phyloP scores from a whole-genome alignment of 2,888 invertebrate species.

The Chloroclysta siterata region DNA sequence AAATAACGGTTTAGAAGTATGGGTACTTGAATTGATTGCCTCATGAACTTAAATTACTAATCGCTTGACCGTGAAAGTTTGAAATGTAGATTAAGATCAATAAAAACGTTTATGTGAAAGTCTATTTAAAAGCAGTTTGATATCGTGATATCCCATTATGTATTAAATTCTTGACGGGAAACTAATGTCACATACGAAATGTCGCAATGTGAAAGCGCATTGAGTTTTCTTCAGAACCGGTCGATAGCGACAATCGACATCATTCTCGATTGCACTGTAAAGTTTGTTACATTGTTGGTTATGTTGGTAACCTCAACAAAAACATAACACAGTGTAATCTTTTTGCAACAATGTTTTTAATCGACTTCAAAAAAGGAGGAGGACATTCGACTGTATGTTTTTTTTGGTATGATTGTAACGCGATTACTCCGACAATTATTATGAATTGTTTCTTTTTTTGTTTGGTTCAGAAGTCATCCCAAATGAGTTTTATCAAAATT shows the following conservation, averaged over 20 bases:
- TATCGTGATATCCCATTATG: slow-evolving; percentile 28
- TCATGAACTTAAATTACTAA: slow-evolving; percentile 28
- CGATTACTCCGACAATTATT: too few relatives aligned
- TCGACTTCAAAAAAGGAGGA: too few relatives aligned
- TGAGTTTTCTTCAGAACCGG: slow-evolving; percentile 71
- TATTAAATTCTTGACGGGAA: slow-evolving; percentile 52
- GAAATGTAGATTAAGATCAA: slow-evolving; percentile 13
- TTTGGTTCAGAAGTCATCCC: too few relatives aligned
- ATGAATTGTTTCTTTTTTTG: too few relatives aligned
- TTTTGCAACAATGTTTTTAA: too few relatives aligned
- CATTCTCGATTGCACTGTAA: slow-evolving; percentile 18
- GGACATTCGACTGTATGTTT: too few relatives aligned
- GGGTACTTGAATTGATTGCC: slow-evolving; percentile 27
- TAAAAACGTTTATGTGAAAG: slow-evolving; percentile 25
- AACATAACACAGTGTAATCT: too few relatives aligned
- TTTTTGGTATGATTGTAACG: too few relatives aligned
- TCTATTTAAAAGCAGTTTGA: slow-evolving; percentile 19
- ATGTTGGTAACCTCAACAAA: too few relatives aligned
- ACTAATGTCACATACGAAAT: slow-evolving; percentile 48
- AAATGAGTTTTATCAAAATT: too few relatives aligned
- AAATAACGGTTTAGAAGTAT: background rate
- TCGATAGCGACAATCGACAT: slow-evolving; percentile 48
- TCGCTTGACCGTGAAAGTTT: slow-evolving; percentile 28
- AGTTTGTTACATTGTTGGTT: slow-evolving; percentile 18
- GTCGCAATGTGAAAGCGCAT: slow-evolving; percentile 66